These are phyloP conservation scores for Encarsia formosa DNA, from an alignment of 2,888 invertebrate genomes.

Conservation along the genomic window DNA sequence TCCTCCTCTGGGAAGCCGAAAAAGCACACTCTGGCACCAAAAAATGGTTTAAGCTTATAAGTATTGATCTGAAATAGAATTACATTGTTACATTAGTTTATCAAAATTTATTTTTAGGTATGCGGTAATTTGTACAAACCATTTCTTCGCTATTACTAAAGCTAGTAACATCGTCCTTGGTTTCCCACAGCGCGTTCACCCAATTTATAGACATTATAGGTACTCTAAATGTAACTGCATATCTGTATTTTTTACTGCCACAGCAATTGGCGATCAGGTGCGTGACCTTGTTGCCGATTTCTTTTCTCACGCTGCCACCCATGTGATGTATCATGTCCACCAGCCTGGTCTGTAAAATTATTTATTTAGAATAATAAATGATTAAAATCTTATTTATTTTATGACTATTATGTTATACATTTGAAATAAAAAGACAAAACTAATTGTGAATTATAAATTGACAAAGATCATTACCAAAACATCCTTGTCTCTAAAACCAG, in stretches of 20 bases:
- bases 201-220: conserved; percentile 85
- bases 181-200: conserved; percentile 85
- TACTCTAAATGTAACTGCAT: conserved; percentile 84
- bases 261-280: conserved; percentile 89
- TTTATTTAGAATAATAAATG: background rate
- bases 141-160: conserved; percentile 68
- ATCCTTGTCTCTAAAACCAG: conserved; percentile 85
- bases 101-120: no score
- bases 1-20: conserved; percentile 88
- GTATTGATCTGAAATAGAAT: conserved; percentile 37
- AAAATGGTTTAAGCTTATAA: conserved; percentile 81
- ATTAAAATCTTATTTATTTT: no score
- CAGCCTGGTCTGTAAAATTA: conserved; percentile 66
- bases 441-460: background rate
- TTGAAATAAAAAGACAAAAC: background rate
- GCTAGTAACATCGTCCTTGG: conserved; percentile 66
- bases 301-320: conserved; percentile 93
- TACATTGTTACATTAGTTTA: background rate
- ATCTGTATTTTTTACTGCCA: conserved; percentile 90
- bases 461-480: conserved; percentile 65
- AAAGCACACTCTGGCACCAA: conserved; percentile 82
- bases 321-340: conserved; percentile 90
- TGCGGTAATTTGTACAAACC: conserved; percentile 51
- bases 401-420: no score
- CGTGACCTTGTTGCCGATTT: conserved; percentile 83